Conservation (phyloP, 2,113 vertebrate species). For the Sceloporus undulatus region DNA sequence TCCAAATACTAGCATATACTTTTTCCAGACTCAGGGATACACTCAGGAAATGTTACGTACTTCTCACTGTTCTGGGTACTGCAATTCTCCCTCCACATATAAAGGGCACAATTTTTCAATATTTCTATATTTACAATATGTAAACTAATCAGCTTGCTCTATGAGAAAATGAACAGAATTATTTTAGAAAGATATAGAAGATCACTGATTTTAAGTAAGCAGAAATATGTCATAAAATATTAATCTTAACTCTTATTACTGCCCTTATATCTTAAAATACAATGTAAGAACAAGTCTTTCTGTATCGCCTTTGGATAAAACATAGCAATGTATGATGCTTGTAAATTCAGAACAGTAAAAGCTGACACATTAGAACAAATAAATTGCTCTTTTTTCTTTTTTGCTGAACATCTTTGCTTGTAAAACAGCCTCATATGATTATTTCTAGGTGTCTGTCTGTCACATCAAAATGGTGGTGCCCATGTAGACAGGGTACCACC, state of each 20-base stretch:
- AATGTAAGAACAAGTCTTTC: not conserved
- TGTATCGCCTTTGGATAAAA: constrained; percentile 26
- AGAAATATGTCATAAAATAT: not conserved
- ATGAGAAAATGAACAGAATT: not conserved
- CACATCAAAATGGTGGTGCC: too few relatives aligned
- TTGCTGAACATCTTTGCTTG: constrained; percentile 5
- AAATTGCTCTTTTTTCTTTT: not conserved
- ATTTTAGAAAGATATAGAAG: not conserved
- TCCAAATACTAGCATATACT: not conserved
- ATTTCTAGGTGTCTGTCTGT: not conserved
- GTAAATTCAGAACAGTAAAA: constrained; percentile 50
- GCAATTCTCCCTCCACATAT: not conserved
- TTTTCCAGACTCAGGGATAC: not conserved
- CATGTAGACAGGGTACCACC: too few relatives aligned
- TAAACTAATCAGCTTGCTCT: not conserved
- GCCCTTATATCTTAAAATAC: constrained; percentile 6
- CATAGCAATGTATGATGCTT: not conserved
- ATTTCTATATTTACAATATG: not conserved
- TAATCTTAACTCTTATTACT: not conserved
- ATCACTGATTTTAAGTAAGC: not conserved
- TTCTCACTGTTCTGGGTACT: not conserved
- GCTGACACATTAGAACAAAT: not conserved
- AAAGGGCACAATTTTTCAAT: not conserved
- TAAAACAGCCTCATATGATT: not conserved
- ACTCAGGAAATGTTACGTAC: not conserved